phyloP scores from a whole-genome alignment of 2,797 vertebrate species.

The Psittacula derbiana region DNA sequence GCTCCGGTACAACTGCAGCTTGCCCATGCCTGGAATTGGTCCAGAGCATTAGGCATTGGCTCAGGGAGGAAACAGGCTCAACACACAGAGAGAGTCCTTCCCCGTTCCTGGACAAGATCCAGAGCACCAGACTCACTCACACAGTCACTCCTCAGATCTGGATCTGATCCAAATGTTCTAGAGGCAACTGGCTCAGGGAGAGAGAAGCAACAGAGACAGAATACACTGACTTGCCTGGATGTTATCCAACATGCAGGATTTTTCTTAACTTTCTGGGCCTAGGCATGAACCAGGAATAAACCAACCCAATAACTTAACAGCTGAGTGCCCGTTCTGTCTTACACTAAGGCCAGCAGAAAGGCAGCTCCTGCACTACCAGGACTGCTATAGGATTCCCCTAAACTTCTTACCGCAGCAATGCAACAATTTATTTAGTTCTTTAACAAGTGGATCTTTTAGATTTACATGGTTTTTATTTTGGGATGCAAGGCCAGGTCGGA shows the following conservation, averaged over 20 bases:
- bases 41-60: slow-evolving; percentile 54
- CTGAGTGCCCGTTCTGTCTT: not conserved
- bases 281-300: not conserved
- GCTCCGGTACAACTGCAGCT: slow-evolving; percentile 40
- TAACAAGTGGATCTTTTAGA: not conserved
- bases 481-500: not conserved
- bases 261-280: not conserved
- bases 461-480: not conserved
- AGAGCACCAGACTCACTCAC: slow-evolving; percentile 48
- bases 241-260: not conserved
- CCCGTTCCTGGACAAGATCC: slow-evolving; percentile 19
- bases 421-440: not conserved
- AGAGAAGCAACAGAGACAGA: slow-evolving; percentile 40
- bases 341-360: not conserved
- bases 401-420: not conserved
- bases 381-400: not conserved
- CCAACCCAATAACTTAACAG: not conserved
- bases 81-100: not conserved
- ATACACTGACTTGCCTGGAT: slow-evolving; percentile 42
- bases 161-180: slow-evolving; percentile 58
- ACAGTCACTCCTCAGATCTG: slow-evolving; percentile 41
- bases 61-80: slow-evolving; percentile 34
- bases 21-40: slow-evolving; percentile 38
- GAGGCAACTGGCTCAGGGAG: slow-evolving; percentile 49
- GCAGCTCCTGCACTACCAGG: not conserved